Evolutionary conservation across 2,888 invertebrate genomes (phyloP).

Genomic region (Spodoptera picta): DNA sequence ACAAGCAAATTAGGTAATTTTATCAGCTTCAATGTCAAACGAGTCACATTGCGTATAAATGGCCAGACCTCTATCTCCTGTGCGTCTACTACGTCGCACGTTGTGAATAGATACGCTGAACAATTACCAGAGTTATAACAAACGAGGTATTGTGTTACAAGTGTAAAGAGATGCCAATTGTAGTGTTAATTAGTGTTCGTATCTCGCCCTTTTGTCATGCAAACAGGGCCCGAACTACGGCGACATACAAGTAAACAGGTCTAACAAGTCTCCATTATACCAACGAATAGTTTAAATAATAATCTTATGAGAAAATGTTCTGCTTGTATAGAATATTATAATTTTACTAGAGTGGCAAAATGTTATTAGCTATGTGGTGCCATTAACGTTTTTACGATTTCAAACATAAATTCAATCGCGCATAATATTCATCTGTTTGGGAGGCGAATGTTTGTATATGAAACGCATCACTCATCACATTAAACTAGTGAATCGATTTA

Average conservation of each 20-base stretch:
- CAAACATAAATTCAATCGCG: slow-evolving; percentile 33
- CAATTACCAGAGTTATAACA: slow-evolving; percentile 40
- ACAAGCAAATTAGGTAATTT: slow-evolving; percentile 36
- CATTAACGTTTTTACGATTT: slow-evolving; percentile 28
- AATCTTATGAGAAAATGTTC: slow-evolving; percentile 19
- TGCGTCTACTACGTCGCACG: slow-evolving; percentile 29
- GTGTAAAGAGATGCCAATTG: slow-evolving; percentile 53
- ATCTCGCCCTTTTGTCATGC: slow-evolving; percentile 50
- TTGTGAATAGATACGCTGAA: slow-evolving; percentile 37
- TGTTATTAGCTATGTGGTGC: slow-evolving; percentile 29
- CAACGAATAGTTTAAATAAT: slow-evolving; percentile 14
- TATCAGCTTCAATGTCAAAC: slow-evolving; percentile 42
- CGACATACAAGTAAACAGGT: slow-evolving; percentile 40
- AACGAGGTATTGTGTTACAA: slow-evolving; percentile 58
- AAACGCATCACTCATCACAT: slow-evolving; percentile 1
- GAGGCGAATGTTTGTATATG: slow-evolving; percentile 7
- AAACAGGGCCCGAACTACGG: slow-evolving; percentile 19
- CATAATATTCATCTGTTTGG: slow-evolving; percentile 24
- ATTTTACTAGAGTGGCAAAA: slow-evolving; percentile 18
- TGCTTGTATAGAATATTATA: slow-evolving; percentile 3
- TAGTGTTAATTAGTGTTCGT: slow-evolving; percentile 55
- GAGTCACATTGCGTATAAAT: slow-evolving; percentile 32
- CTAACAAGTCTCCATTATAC: slow-evolving; percentile 22
- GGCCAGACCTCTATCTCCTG: slow-evolving; percentile 15
- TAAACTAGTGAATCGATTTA: slow-evolving; percentile 8